Evolutionary conservation across 2,888 invertebrate species (phyloP), one percentile per base, ranked within the genome.

Genomic region (Lithodes maja): DNA sequence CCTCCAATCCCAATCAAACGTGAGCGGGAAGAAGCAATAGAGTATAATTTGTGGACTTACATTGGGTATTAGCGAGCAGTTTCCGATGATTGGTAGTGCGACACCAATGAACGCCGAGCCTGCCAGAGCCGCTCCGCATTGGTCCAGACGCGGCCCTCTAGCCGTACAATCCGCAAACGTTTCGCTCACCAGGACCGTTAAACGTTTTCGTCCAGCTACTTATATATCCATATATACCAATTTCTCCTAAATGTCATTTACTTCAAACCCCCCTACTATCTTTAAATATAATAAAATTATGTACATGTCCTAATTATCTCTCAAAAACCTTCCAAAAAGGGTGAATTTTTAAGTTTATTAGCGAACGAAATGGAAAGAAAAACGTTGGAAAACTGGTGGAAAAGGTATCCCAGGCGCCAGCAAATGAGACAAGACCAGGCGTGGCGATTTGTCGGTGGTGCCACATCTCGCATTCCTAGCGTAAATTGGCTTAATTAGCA

Each of bases 61-160:
- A 90, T 91, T 89, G 91, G 90, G 91, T 91, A 91, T 91, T 91
- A 90, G 90, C 77, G 88, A 81, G 89, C 81, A 89, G 90, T 90
- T 90, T 89, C 89, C 90, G 90, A 90, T 91, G 91, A 91, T 91
- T 91, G 91, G 91, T 88, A 90, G 91, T 86, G 87, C 89, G 90
- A 90, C 89, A 91, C 91, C 91, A 91, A 91, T 91, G 91, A 91
- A 88, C 85, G 88, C 77, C 78, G 68, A 80, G 86, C 90, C 90
- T 86, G 88, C 71, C 88, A 83, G 86, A 89, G 82, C 86, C 79
- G 89, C 83, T 77, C 69, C 91, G 90, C 86, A 90, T 90, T 90
- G 91, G 91, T 81, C 88, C 82, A 85, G 68, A 86, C 87, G 50
- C 33, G 55, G 84, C 89, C 49, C 87, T 85, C 77, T 78, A 55